Conservation (phyloP, 1,140 invertebrate genomes). For the Trichogramma pretiosum region DNA sequence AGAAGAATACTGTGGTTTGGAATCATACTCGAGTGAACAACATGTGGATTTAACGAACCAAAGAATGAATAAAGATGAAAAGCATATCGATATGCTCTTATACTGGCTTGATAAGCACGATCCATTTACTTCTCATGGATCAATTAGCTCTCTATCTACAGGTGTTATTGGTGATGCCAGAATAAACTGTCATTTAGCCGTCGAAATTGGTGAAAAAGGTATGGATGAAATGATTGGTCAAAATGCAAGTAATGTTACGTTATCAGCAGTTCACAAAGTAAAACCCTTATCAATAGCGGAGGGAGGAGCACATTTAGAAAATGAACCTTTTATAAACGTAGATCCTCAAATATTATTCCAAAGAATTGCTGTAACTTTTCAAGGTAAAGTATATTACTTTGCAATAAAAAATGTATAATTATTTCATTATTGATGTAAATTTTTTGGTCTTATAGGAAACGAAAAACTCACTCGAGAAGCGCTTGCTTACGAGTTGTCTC, state of each 20-base stretch:
- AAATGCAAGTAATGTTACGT: constrained; percentile 11
- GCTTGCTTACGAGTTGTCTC: constrained; percentile 33
- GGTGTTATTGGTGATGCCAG: constrained; percentile 17
- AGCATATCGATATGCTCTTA: constrained; percentile 29
- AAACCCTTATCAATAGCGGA: constrained; percentile 11
- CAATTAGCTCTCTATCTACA: constrained; percentile 32
- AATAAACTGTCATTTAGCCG: not conserved
- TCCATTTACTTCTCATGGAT: constrained; percentile 25
- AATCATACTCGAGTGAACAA: constrained; percentile 33
- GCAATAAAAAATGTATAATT: constrained; percentile 23
- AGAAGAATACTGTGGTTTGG: constrained; percentile 31
- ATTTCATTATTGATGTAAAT: too few relatives aligned
- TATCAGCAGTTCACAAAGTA: constrained; percentile 8
- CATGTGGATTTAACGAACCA: constrained; percentile 37
- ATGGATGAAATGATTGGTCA: constrained; percentile 15
- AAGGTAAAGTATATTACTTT: too few relatives aligned
- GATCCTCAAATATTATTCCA: constrained; percentile 37
- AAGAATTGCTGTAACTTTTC: constrained; percentile 25
- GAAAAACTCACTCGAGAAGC: constrained; percentile 33
- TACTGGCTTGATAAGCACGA: constrained; percentile 33
- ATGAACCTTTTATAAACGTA: constrained; percentile 25
- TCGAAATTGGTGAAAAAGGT: not conserved
- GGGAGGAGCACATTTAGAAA: constrained; percentile 14
- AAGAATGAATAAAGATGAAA: constrained; percentile 32
- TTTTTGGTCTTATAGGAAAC: too few relatives aligned